These are phyloP conservation scores for Pedicia rivosa DNA, from an alignment of 2,888 invertebrate species.

Conservation along the genomic window DNA sequence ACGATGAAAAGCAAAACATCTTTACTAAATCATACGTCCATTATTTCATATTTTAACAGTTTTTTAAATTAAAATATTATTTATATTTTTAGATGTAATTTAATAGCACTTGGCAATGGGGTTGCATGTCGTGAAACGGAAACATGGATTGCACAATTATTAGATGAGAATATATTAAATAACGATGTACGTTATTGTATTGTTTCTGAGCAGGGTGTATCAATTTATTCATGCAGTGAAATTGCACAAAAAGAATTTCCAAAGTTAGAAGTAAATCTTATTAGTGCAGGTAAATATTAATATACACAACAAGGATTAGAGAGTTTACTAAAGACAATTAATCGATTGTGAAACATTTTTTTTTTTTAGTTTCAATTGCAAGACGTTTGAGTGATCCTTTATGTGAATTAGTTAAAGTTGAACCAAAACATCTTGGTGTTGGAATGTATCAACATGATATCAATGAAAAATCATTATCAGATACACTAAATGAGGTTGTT, in stretches of 20 bases:
- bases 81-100: conserved; percentile 41
- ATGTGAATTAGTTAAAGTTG: conserved; percentile 83
- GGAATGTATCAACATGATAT: conserved; percentile 95
- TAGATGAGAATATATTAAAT: conserved; percentile 37
- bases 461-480: conserved; percentile 54
- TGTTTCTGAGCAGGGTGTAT: conserved; percentile 81
- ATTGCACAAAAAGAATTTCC: conserved; percentile 78
- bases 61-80: too few species aligned
- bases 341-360: too few species aligned
- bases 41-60: too few species aligned
- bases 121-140: conserved; percentile 83
- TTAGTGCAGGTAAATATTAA: conserved; percentile 45
- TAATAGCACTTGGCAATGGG: conserved; percentile 84
- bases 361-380: conserved; percentile 57
- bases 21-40: too few species aligned
- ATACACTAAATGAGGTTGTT: conserved; percentile 62
- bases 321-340: too few species aligned
- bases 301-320: too few species aligned
- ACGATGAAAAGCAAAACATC: too few species aligned
- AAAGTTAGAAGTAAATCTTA: conserved; percentile 63
- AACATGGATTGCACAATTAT: conserved; percentile 45
- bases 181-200: conserved; percentile 50
- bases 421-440: conserved; percentile 81
- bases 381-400: conserved; percentile 80
- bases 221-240: conserved; percentile 77